Conservation (phyloP, 2,797 vertebrate species). For the Clarias fuscus region DNA sequence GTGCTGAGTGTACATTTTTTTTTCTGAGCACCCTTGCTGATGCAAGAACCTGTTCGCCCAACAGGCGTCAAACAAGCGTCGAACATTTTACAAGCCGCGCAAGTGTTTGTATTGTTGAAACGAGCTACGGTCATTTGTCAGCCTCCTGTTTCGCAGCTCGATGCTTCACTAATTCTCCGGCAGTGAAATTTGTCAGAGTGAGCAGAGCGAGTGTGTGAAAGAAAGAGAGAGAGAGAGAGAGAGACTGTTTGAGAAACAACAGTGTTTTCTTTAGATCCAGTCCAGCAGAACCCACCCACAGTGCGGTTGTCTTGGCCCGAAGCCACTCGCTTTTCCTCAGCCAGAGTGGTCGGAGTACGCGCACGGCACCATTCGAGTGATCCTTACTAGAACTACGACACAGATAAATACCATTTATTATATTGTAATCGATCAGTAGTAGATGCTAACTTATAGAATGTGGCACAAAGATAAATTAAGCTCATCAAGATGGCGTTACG, state of each 20-base stretch:
- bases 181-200: neutral
- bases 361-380: neutral
- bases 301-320: neutral
- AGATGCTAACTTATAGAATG: neutral
- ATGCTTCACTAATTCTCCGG: neutral
- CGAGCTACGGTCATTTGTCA: neutral
- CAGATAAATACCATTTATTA: neutral
- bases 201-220: neutral
- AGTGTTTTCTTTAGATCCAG: neutral
- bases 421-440: neutral
- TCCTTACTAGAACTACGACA: too few relatives aligned
- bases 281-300: conserved; percentile 9
- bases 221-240: too few relatives aligned
- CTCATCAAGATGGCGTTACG: neutral
- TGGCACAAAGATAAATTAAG: neutral
- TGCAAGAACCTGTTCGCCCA: neutral
- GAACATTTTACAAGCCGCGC: neutral
- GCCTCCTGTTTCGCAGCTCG: neutral
- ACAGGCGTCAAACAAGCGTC: neutral
- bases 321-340: too few relatives aligned
- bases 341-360: neutral
- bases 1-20: neutral
- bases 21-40: neutral
- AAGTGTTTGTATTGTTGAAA: neutral
- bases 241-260: neutral